Conservation (phyloP, 2,888 invertebrate genomes). For the Cantharis nigra region DNA sequence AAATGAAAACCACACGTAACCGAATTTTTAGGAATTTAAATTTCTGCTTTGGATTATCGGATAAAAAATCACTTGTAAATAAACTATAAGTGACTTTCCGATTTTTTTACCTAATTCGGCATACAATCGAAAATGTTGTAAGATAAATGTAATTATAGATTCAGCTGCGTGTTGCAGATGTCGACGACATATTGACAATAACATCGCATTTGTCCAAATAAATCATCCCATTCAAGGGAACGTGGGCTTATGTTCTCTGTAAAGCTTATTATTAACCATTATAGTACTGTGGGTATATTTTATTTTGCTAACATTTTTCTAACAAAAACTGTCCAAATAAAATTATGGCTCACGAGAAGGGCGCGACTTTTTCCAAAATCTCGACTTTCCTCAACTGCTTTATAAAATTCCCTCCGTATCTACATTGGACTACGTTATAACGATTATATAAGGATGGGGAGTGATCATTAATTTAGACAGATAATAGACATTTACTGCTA, state of each 20-base stretch:
- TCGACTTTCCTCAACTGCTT: background rate
- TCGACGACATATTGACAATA: conserved; percentile 39
- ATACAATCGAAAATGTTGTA: background rate
- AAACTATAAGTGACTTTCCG: background rate
- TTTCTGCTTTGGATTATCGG: background rate
- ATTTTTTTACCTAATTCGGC: background rate
- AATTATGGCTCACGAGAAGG: background rate
- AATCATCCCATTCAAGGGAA: conserved; percentile 41
- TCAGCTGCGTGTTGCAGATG: conserved; percentile 36
- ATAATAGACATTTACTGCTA: conserved; percentile 1
- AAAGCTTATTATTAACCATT: conserved; percentile 26
- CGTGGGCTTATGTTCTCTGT: conserved; percentile 30
- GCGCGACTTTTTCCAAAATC: background rate
- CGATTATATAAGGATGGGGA: background rate
- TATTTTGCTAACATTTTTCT: conserved; percentile 10
- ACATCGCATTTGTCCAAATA: conserved; percentile 42
- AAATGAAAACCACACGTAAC: background rate
- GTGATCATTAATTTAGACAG: background rate
- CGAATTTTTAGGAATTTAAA: background rate
- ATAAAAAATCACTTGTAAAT: background rate
- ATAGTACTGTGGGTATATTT: conserved; percentile 19
- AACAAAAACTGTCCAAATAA: conserved; percentile 1
- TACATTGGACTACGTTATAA: background rate
- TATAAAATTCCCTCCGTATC: background rate
- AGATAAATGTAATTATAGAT: conserved; percentile 19